phyloP scores from a whole-genome alignment of 2,888 invertebrate species.

The Pardosa pseudoannulata region DNA sequence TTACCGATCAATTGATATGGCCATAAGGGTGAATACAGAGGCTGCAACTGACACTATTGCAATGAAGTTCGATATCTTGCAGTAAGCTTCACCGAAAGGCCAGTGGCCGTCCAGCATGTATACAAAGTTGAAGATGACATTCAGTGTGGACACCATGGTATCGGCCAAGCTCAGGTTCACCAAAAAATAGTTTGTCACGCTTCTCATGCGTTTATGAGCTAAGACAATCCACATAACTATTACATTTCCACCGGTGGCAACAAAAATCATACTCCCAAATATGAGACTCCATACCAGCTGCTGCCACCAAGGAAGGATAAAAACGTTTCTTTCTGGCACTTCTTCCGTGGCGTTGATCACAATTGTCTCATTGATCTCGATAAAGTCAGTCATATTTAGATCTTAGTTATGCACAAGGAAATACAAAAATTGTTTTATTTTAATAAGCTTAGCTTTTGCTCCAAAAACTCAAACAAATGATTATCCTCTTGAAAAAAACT shows the following conservation, averaged over 20 bases:
- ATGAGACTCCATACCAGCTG: constrained; percentile 92
- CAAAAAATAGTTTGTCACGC: constrained; percentile 98
- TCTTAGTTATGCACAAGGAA: too few species aligned
- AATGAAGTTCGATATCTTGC: constrained; percentile 96
- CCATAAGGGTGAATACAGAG: constrained; percentile 97
- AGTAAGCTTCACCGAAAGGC: constrained; percentile 97
- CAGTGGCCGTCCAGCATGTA: constrained; percentile 97
- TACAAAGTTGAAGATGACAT: constrained; percentile 97
- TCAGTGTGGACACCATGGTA: constrained; percentile 94
- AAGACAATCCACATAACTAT: constrained; percentile 99
- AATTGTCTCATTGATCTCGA: constrained; percentile 46
- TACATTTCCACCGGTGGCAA: constrained; percentile 96
- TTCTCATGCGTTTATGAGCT: constrained; percentile 96
- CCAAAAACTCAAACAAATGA: too few species aligned
- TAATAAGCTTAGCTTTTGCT: too few species aligned
- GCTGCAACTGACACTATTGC: constrained; percentile 94
- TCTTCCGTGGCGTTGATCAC: constrained; percentile 41
- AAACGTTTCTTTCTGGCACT: constrained; percentile 63
- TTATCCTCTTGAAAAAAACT: too few species aligned
- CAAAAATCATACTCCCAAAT: constrained; percentile 92
- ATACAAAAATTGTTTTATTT: too few species aligned
- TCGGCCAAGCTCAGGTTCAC: constrained; percentile 97
- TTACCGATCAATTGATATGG: constrained; percentile 98
- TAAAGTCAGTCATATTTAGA: constrained; percentile 33
- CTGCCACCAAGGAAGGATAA: constrained; percentile 73